Conservation (phyloP, 2,797 vertebrate genomes). For the Vultur gryphus region DNA sequence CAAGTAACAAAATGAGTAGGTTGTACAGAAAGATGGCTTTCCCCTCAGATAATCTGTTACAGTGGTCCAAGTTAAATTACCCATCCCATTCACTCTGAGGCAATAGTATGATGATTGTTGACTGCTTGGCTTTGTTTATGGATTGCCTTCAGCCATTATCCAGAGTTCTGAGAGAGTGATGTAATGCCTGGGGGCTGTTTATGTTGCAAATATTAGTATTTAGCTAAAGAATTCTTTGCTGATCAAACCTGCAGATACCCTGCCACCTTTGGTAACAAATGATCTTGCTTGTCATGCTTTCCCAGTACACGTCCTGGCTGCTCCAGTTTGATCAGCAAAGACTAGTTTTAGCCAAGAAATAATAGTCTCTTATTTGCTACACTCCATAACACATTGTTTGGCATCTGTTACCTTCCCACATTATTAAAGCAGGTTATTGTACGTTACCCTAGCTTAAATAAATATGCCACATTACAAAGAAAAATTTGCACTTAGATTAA, state of each 20-base stretch:
- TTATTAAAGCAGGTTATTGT: constrained; percentile 7
- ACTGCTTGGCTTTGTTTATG: neutral
- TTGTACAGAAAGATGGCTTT: neutral
- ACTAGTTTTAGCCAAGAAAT: neutral
- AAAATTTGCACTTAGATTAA: constrained; percentile 22
- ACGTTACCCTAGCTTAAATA: neutral
- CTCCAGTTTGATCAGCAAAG: neutral
- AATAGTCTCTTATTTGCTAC: neutral
- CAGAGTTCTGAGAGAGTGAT: neutral
- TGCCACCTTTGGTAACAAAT: neutral
- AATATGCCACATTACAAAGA: constrained; percentile 39
- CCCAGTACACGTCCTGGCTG: neutral
- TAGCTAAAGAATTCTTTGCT: neutral
- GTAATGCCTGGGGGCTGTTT: neutral
- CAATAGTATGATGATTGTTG: neutral
- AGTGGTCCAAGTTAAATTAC: neutral
- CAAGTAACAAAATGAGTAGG: neutral
- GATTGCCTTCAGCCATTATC: neutral
- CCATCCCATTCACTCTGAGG: neutral
- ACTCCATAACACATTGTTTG: neutral
- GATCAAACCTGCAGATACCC: neutral
- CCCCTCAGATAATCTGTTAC: neutral
- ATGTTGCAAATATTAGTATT: neutral
- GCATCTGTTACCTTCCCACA: neutral
- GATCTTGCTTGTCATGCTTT: neutral